Conservation (phyloP, 2,797 vertebrate species). For the Benthosema pterotum region DNA sequence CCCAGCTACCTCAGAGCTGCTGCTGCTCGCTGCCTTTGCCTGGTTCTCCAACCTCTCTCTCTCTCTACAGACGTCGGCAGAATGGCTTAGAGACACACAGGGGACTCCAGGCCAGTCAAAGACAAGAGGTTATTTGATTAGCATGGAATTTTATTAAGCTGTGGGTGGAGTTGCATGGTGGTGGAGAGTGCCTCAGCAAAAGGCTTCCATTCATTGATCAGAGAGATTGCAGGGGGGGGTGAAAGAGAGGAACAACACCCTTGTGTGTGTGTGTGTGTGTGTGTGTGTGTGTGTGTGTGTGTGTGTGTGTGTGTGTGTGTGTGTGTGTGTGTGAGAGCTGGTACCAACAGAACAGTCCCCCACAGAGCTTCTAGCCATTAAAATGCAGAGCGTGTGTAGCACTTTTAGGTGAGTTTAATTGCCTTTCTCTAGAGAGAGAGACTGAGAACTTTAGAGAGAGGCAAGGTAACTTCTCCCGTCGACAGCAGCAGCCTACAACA, state of each 20-base stretch:
- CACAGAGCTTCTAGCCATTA: conserved; percentile 74
- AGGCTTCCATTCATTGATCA: conserved; percentile 84
- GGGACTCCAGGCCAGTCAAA: conserved; percentile 74
- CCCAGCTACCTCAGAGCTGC: conserved; percentile 77
- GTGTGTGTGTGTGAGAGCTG: conserved; percentile 61
- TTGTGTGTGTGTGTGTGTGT: conserved; percentile 64
- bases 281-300: conserved; percentile 68
- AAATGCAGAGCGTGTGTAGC: conserved; percentile 67
- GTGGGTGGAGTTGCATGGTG: conserved; percentile 79
- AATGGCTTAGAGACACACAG: conserved; percentile 68
- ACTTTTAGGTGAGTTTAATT: conserved; percentile 72
- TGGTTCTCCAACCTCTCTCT: conserved; percentile 46
- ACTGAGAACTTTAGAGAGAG: conserved; percentile 56
- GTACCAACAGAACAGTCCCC: conserved; percentile 67
- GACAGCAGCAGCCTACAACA: conserved; percentile 25
- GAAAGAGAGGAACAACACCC: conserved; percentile 73
- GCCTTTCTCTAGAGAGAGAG: conserved; percentile 56
- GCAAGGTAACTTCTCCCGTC: conserved; percentile 54
- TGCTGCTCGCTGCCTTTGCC: conserved; percentile 67
- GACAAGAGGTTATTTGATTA: conserved; percentile 89
- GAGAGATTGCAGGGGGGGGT: conserved; percentile 64
- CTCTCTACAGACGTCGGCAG: conserved; percentile 54
- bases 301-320: conserved; percentile 65
- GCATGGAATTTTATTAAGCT: conserved; percentile 84
- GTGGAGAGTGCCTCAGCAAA: conserved; percentile 70